Conservation (phyloP, 2,797 vertebrate genomes). For the Melanotaenia parkinsoni region DNA sequence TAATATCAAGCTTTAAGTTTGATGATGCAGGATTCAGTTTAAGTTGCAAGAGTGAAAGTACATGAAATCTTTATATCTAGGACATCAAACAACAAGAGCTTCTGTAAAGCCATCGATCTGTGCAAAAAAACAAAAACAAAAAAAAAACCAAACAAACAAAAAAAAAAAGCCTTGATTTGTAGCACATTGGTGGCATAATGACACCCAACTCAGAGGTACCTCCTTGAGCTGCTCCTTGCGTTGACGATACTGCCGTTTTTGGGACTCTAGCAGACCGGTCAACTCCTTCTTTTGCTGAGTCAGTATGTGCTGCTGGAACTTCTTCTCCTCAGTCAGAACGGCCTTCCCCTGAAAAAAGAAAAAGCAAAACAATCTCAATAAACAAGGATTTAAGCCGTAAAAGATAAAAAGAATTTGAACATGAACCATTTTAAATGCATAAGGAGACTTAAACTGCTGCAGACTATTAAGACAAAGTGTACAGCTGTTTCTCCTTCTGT, state of each 20-base stretch:
- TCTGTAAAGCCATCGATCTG: background rate
- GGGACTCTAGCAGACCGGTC: conserved; percentile 88
- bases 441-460: background rate
- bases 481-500: background rate
- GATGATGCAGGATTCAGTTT: background rate
- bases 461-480: background rate
- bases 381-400: background rate
- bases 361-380: background rate
- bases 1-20: background rate
- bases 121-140: no score
- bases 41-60: background rate
- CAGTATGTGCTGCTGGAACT: conserved; percentile 94
- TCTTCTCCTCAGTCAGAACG: conserved; percentile 88
- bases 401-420: background rate
- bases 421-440: background rate
- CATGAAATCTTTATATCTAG: background rate
- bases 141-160: no score
- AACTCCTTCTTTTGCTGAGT: conserved; percentile 93
- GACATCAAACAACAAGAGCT: background rate
- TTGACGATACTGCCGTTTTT: conserved; percentile 92
- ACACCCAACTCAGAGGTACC: conserved; percentile 68
- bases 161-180: no score
- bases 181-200: background rate
- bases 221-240: conserved; percentile 95
- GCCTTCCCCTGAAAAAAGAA: conserved; percentile 79